Conservation (phyloP, 2,888 invertebrate species). For the Nephrotoma guestfalica region DNA sequence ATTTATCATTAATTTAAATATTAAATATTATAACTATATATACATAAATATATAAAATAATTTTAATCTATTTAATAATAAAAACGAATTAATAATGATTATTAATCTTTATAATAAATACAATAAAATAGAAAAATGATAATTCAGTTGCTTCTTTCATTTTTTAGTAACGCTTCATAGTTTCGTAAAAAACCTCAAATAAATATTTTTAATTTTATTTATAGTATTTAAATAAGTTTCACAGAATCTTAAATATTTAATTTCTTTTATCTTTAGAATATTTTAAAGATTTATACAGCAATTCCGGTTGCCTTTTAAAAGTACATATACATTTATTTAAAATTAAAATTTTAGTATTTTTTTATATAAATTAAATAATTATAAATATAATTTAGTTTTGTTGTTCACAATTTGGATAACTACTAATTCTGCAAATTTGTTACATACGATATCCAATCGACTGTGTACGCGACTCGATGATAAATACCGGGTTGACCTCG, state of each 20-base stretch:
- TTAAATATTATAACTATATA: neutral
- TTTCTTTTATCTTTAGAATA: neutral
- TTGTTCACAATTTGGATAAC: neutral
- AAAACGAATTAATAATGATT: neutral
- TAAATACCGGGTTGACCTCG: slow-evolving; percentile 89
- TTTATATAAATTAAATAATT: neutral
- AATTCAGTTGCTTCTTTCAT: neutral
- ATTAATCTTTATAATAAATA: neutral
- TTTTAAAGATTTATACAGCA: neutral
- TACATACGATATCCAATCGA: slow-evolving; percentile 75
- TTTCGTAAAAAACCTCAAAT: neutral
- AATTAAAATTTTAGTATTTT: neutral
- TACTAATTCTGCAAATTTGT: slow-evolving; percentile 22
- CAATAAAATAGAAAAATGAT: neutral
- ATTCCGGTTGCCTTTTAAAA: too few species aligned
- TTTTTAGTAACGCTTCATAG: neutral
- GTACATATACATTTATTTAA: neutral
- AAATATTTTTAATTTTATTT: neutral
- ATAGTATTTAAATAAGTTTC: neutral
- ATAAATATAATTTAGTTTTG: neutral
- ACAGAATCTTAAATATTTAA: neutral
- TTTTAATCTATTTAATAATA: neutral
- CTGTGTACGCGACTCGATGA: slow-evolving; percentile 83
- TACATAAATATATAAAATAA: neutral
- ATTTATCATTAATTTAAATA: neutral